A percentile compares a stretch with the other conserved stretches of the same genome.
Conservation (phyloP, 2,888 invertebrate genomes). For the Clusia tigrina region DNA sequence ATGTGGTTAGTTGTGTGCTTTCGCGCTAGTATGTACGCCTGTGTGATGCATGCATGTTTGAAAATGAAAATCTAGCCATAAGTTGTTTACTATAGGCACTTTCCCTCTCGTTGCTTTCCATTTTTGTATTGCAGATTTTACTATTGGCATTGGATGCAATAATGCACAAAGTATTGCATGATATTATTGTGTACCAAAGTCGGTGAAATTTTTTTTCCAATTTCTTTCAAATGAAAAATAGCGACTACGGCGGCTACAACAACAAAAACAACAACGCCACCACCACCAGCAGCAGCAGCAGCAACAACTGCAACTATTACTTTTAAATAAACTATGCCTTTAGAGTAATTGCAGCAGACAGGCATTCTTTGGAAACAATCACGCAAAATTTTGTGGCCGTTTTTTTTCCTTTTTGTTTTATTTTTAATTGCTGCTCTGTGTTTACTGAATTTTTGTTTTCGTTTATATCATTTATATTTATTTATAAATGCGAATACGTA, state of each 20-base stretch:
- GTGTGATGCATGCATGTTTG: slow-evolving; percentile 11
- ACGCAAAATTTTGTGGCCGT: too few relatives aligned
- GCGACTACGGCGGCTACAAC: not conserved
- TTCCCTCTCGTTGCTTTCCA: slow-evolving; percentile 62
- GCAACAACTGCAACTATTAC: too few relatives aligned
- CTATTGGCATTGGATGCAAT: slow-evolving; percentile 36
- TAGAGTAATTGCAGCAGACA: too few relatives aligned
- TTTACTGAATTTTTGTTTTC: not conserved
- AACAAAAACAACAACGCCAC: too few relatives aligned
- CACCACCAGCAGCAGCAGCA: too few relatives aligned
- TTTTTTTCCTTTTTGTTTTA: too few relatives aligned
- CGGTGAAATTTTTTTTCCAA: slow-evolving; percentile 49
- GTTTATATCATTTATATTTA: not conserved
- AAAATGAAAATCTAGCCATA: slow-evolving; percentile 22
- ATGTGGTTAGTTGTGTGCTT: not conserved
- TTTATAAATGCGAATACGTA: not conserved
- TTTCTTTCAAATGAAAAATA: slow-evolving; percentile 32
- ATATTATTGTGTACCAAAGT: slow-evolving; percentile 34
- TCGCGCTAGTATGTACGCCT: too few relatives aligned
- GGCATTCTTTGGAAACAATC: too few relatives aligned
- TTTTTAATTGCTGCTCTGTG: too few relatives aligned
- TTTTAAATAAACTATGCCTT: too few relatives aligned
- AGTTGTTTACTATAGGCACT: slow-evolving; percentile 39
- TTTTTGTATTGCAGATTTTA: slow-evolving; percentile 37
- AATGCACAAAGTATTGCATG: slow-evolving; percentile 60